phyloP scores from a whole-genome alignment of 2,888 invertebrate species.

The Eurytoma californica region DNA sequence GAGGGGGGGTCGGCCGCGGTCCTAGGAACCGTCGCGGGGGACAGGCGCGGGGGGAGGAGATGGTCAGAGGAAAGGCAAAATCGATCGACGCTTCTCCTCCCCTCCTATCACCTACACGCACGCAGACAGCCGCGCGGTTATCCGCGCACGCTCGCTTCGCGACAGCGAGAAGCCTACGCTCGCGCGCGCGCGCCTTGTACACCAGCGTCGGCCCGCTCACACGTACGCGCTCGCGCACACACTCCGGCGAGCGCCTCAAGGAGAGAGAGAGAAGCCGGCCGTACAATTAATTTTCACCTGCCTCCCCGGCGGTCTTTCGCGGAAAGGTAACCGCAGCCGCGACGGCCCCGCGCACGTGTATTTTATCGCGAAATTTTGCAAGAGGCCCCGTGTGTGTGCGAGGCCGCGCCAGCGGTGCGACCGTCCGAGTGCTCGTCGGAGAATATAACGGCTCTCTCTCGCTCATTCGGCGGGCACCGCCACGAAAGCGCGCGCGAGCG shows the following conservation, averaged over 20 bases:
- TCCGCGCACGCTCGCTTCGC: background rate
- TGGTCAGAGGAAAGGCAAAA: slow-evolving; percentile 40
- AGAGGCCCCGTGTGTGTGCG: slow-evolving; percentile 5
- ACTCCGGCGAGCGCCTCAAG: background rate
- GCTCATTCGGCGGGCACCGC: background rate
- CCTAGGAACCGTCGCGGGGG: background rate
- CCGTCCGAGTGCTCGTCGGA: background rate
- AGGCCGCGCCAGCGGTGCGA: background rate
- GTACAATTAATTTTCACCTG: slow-evolving; percentile 51
- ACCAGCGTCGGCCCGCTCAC: background rate
- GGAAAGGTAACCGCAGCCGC: slow-evolving; percentile 42
- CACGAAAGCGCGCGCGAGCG: background rate
- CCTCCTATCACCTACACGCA: background rate
- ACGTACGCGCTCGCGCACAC: background rate
- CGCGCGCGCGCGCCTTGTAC: background rate
- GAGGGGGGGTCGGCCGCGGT: background rate
- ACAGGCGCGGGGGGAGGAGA: slow-evolving; percentile 8
- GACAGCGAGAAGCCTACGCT: slow-evolving; percentile 20
- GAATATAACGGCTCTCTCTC: slow-evolving; percentile 3
- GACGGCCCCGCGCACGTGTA: background rate
- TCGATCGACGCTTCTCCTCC: slow-evolving; percentile 36
- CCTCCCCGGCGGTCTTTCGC: slow-evolving; percentile 31
- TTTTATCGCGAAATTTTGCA: slow-evolving; percentile 45
- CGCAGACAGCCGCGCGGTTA: background rate
- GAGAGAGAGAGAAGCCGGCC: slow-evolving; percentile 11